A percentile compares a stretch with the other conserved stretches of the same genome.
Evolutionary conservation across 37 sponge, comb jelly and placozoan genomes (phyloP).

Genomic region (Beroe forskalii): DNA sequence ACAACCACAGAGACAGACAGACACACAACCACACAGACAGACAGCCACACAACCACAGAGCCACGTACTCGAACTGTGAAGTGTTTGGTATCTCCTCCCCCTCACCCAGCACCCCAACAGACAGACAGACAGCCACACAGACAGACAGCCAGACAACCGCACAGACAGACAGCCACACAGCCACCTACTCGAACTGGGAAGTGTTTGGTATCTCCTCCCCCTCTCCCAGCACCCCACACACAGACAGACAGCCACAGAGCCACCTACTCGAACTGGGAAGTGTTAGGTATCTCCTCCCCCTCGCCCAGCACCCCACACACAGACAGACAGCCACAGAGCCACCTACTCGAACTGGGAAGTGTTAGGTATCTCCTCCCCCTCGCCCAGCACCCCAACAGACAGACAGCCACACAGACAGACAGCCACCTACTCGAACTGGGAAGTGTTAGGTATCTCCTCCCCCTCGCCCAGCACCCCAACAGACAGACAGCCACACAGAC

Average conservation of each 20-base stretch:
- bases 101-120: constrained; percentile 35
- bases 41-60: too few species aligned
- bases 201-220: constrained; percentile 13
- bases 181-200: constrained; percentile 53
- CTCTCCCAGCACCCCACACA: constrained; percentile 32
- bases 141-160: too few species aligned
- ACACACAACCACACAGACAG: too few species aligned
- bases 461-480: constrained; percentile 35
- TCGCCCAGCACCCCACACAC: constrained; percentile 11
- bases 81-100: constrained; percentile 13
- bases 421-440: constrained; percentile 62
- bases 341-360: constrained; percentile 57
- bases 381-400: constrained; percentile 37
- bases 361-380: constrained; percentile 26
- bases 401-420: too few species aligned
- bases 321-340: background rate
- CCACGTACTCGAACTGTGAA: constrained; percentile 59
- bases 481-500: too few species aligned
- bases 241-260: background rate
- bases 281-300: constrained; percentile 25
- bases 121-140: constrained; percentile 49
- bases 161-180: background rate
- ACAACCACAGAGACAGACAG: background rate
- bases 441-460: constrained; percentile 23
- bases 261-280: constrained; percentile 58